These are phyloP conservation scores for Champsocephalus gunnari DNA, from an alignment of 2,797 vertebrate genomes.

Conservation along the genomic window DNA sequence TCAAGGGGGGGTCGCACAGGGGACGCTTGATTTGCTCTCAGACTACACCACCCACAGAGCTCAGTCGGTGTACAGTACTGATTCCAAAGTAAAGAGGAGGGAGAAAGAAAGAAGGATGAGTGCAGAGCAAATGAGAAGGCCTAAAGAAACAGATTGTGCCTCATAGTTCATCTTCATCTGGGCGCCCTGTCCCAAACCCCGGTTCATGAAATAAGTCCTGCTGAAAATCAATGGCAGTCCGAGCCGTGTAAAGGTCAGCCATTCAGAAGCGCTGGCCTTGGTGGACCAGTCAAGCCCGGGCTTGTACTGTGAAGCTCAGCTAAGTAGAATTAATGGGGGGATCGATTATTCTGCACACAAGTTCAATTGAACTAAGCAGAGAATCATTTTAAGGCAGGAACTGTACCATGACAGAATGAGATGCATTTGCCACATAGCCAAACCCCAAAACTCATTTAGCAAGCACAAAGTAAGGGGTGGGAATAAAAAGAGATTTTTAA, in stretches of 20 bases:
- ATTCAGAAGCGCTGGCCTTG: conserved; percentile 83
- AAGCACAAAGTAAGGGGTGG: conserved; percentile 58
- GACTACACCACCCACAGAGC: conserved; percentile 53
- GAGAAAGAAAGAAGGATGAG: conserved; percentile 44
- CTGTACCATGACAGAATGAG: conserved; percentile 78
- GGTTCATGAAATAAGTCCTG: conserved; percentile 89
- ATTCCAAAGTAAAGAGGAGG: conserved; percentile 63
- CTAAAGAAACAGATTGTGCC: conserved; percentile 82
- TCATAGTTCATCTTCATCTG: conserved; percentile 90
- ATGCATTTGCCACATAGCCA: conserved; percentile 70
- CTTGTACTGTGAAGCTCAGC: conserved; percentile 82
- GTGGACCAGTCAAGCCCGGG: conserved; percentile 80
- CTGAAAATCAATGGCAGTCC: conserved; percentile 87
- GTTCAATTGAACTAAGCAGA: conserved; percentile 85
- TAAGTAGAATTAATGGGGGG: conserved; percentile 87
- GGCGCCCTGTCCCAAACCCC: conserved; percentile 83
- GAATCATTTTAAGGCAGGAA: conserved; percentile 83
- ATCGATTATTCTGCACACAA: conserved; percentile 86
- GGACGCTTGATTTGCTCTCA: conserved; percentile 61
- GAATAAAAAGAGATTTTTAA: conserved; percentile 70
- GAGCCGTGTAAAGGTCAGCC: conserved; percentile 87
- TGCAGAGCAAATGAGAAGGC: conserved; percentile 66
- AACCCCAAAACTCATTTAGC: conserved; percentile 68
- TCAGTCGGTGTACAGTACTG: conserved; percentile 32
- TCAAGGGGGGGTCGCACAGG: conserved; percentile 45